Conservation (phyloP, 1,140 invertebrate genomes). For the Tetramorium alpestre region DNA sequence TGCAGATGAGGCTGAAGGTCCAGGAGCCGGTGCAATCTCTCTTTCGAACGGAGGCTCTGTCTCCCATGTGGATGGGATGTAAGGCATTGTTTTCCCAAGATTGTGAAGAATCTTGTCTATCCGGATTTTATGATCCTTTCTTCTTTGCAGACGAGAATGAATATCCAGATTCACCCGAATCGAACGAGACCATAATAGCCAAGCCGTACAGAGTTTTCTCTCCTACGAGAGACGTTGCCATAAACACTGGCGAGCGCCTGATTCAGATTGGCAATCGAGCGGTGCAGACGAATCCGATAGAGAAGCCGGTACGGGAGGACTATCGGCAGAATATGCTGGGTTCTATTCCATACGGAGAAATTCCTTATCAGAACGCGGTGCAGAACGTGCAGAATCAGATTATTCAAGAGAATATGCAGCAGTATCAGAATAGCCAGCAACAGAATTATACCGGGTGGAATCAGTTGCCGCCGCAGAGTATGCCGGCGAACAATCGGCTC, state of each 20-base stretch:
- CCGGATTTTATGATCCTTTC: not conserved
- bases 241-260: conserved; percentile 72
- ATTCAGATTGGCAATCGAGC: conserved; percentile 22
- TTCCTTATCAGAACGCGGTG: conserved; percentile 82
- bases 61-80: conserved; percentile 81
- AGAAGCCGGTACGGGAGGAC: conserved; percentile 44
- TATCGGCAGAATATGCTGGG: conserved; percentile 58
- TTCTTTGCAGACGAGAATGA: conserved; percentile 80
- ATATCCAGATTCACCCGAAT: conserved; percentile 85
- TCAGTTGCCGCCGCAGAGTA: conserved; percentile 76
- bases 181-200: conserved; percentile 83
- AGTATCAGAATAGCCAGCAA: conserved; percentile 80
- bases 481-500: conserved; percentile 70
- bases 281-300: conserved; percentile 67
- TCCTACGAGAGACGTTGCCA: conserved; percentile 79
- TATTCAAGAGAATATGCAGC: conserved; percentile 85
- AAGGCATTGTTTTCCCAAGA: conserved; percentile 53
- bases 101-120: not conserved
- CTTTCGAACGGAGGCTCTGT: conserved; percentile 80
- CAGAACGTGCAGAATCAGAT: conserved; percentile 85
- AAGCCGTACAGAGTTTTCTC: conserved; percentile 81
- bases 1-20: conserved; percentile 81
- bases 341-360: conserved; percentile 66
- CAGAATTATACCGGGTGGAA: conserved; percentile 77
- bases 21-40: conserved; percentile 80